phyloP scores from a whole-genome alignment of 2,113 vertebrate genomes.

The Collichthys lucidus region DNA sequence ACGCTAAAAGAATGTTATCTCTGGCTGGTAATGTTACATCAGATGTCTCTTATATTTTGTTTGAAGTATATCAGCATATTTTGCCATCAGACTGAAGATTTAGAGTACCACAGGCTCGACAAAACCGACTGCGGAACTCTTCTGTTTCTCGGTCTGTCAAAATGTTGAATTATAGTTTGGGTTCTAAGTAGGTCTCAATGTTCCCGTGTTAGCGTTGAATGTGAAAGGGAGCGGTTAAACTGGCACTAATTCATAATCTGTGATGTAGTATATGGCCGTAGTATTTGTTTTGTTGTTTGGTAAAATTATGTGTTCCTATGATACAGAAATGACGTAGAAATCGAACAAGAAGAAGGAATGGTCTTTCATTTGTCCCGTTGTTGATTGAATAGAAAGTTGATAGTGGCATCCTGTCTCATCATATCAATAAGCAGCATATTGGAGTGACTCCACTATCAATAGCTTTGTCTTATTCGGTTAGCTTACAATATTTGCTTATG shows the following conservation, averaged over 20 bases:
- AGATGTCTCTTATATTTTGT: neutral
- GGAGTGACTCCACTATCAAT: neutral
- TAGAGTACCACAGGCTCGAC: neutral
- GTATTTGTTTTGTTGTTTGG: neutral
- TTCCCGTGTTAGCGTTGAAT: neutral
- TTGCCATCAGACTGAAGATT: neutral
- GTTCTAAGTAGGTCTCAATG: neutral
- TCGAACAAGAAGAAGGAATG: neutral
- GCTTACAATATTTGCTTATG: neutral
- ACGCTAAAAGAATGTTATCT: neutral
- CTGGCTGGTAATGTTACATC: neutral
- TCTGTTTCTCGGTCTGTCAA: neutral
- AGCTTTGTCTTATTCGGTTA: neutral
- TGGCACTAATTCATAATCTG: neutral
- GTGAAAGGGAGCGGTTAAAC: neutral
- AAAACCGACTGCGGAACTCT: neutral
- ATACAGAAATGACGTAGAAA: no score
- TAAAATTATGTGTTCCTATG: no score
- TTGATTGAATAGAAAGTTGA: neutral
- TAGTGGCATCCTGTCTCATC: neutral
- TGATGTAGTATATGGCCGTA: neutral
- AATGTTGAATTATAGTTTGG: neutral
- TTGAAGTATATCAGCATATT: constrained; percentile 1
- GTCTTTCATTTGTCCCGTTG: constrained; percentile 1
- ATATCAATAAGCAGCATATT: constrained; percentile 6